A percentile compares a stretch with the other conserved stretches of the same genome.
Evolutionary conservation across 2,797 vertebrate genomes (phyloP).

Genomic region (Petrocephalus sullivani): DNA sequence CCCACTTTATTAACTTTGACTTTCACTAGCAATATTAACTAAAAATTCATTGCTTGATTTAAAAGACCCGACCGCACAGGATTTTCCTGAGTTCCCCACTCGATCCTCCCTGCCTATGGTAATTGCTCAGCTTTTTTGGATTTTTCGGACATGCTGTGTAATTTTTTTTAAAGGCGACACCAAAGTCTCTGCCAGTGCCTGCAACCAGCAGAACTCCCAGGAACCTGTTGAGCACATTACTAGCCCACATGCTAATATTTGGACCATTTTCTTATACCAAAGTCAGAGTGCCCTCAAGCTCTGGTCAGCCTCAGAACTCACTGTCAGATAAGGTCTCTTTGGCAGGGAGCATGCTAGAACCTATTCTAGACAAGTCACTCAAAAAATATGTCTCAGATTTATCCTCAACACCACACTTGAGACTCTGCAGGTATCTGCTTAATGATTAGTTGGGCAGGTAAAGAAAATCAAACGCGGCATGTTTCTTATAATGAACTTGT

Average conservation of each 20-base stretch:
- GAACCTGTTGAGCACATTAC: background rate
- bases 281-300: background rate
- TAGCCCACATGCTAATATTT: background rate
- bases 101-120: background rate
- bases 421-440: background rate
- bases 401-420: background rate
- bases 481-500: slow-evolving; percentile 2
- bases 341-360: background rate
- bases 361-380: background rate
- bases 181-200: background rate
- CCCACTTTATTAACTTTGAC: background rate
- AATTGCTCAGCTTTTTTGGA: background rate
- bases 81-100: background rate
- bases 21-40: background rate
- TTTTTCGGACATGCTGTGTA: background rate
- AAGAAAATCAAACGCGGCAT: background rate
- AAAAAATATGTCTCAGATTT: background rate
- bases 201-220: background rate
- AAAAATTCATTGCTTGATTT: background rate
- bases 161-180: background rate
- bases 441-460: background rate
- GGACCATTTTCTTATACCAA: background rate
- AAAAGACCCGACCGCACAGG: background rate
- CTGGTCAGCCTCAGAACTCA: background rate
- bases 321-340: background rate